Percentiles rank a stretch among this genome's conserved stretches.
phyloP scores from a whole-genome alignment of 2,888 invertebrate genomes.

The Caenorhabditis doughertyi region DNA sequence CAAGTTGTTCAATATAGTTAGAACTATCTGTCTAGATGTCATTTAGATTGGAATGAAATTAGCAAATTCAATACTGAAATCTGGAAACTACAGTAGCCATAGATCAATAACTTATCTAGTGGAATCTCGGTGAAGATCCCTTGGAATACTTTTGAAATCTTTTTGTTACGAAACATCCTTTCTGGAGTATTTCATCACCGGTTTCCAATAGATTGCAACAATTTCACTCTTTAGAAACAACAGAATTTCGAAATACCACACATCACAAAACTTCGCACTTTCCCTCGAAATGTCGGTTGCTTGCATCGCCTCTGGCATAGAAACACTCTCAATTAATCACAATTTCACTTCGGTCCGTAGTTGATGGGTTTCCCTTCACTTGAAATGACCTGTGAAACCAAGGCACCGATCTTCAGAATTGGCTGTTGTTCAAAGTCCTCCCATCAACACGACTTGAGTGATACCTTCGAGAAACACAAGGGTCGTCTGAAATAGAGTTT shows the following conservation, averaged over 20 bases:
- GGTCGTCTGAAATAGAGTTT: background rate
- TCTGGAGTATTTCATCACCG: background rate
- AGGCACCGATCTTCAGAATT: background rate
- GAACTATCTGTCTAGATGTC: background rate
- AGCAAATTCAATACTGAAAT: no score
- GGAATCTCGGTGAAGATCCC: background rate
- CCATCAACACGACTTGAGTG: constrained; percentile 26
- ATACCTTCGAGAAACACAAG: background rate
- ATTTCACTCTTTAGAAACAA: background rate
- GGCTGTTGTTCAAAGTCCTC: constrained; percentile 3
- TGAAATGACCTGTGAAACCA: background rate
- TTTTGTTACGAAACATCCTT: background rate
- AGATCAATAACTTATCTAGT: no score
- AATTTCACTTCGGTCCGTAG: constrained; percentile 21
- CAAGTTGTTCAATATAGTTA: background rate
- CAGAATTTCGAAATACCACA: constrained; percentile 1
- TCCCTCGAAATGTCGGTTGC: constrained; percentile 17
- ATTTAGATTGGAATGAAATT: no score
- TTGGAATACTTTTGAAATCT: no score
- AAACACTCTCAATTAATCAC: background rate
- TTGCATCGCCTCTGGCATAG: background rate
- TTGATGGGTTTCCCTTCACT: constrained; percentile 1
- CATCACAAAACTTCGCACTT: background rate
- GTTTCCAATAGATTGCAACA: background rate
- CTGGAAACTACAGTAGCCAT: no score